Evolutionary conservation across 92 coral and sea anemone species (phyloP).

Genomic region (Phenganax subtilis): DNA sequence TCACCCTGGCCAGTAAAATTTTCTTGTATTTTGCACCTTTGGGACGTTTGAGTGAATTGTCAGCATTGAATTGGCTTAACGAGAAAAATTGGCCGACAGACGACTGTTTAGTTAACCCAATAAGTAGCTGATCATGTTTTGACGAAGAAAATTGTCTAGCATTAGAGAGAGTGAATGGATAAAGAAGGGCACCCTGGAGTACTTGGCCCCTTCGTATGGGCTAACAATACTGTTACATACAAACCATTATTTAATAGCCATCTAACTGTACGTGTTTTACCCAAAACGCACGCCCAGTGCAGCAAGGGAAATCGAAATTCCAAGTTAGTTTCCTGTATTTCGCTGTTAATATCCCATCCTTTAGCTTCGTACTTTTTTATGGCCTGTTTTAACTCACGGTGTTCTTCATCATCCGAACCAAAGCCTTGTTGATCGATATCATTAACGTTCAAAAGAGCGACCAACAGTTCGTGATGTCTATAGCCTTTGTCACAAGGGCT

Average conservation of each 20-base stretch:
- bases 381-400: conserved; percentile 37
- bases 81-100: no score
- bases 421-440: conserved; percentile 16
- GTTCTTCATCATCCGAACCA: conserved; percentile 7
- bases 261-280: conserved; percentile 61
- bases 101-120: no score
- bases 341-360: conserved; percentile 72
- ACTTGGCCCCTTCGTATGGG: background rate
- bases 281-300: conserved; percentile 87
- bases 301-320: conserved; percentile 70
- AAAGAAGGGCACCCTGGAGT: no score
- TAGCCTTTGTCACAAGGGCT: conserved; percentile 52
- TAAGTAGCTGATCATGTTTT: no score
- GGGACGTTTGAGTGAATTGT: no score
- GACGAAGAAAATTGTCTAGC: no score
- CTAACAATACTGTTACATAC: conserved; percentile 25
- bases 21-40: no score
- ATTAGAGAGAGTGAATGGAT: no score
- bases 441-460: conserved; percentile 55
- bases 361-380: conserved; percentile 46
- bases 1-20: no score
- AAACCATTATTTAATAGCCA: conserved; percentile 74
- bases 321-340: conserved; percentile 57
- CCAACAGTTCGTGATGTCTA: conserved; percentile 67
- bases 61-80: no score